Evolutionary conservation across 2,113 vertebrate genomes (phyloP), one percentile per base, ranked within the genome.

Genomic region (Arvicanthis niloticus): DNA sequence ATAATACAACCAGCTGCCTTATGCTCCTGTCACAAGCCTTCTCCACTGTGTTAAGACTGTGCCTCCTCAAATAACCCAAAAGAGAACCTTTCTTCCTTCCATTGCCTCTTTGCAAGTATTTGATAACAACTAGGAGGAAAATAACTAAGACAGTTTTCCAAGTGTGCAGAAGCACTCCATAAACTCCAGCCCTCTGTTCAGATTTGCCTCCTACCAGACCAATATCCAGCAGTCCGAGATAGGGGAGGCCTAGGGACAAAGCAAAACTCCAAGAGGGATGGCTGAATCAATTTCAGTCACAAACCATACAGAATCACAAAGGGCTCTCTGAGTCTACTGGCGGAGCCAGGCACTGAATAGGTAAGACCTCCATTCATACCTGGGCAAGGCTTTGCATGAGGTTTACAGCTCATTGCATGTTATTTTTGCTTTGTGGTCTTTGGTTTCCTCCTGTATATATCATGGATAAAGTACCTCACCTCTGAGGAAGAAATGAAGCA

Each of bases 391-490:
- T 48, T 9, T 26, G 26, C 67, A 29, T 21, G 11, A 48, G n/a
- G 58, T 58, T 45, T 60, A 62, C 80, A 21, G 40, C 29, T 29
- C 73, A 5, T 16, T 21, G 13, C 42, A 24, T 12, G 26, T 37
- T 67, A 34, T n/a, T 78, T 62, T 34, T 19, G 16, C 42, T 65
- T 51, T 76, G n/a, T 0, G 4, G 78, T 17, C n/a, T 75, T 88
- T 31, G 1, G 73, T 85, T 91, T 94, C 76, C 91, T 91, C 60
- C n/a, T 60, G 89, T 86, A 37, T 77, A 48, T 70, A 72, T 91
- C 22, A 42, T 34, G 34, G 10, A 70, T 73, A 48, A 84, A 77
- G 15, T 29, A 85, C 13, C 72, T 77, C 13, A 9, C 7, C 37
- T 87, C 60, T 31, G 24, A 82, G 60, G 31, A 72, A 31, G 26